phyloP scores from a whole-genome alignment of 2,888 invertebrate species.

The Lysandra bellargus region DNA sequence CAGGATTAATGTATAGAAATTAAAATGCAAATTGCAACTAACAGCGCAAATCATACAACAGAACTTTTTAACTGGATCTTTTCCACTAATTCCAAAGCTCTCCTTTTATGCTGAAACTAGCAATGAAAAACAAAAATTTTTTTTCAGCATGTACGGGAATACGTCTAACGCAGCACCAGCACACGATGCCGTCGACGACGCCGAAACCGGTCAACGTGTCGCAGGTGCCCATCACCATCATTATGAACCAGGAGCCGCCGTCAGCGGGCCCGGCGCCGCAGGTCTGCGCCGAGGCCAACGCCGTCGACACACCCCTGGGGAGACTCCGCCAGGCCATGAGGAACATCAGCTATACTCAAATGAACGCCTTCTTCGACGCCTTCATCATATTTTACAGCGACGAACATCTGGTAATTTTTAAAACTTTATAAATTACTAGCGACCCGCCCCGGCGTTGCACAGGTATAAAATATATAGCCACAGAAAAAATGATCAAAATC shows the following conservation, averaged over 20 bases:
- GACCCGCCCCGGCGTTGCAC: no score
- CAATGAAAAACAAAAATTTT: neutral
- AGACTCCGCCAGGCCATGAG: constrained; percentile 77
- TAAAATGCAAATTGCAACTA: no score
- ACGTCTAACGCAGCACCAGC: constrained; percentile 46
- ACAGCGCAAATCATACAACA: no score
- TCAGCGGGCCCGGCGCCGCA: constrained; percentile 45
- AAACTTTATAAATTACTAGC: neutral
- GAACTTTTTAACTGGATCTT: no score
- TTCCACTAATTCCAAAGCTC: no score
- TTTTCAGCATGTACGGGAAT: constrained; percentile 56
- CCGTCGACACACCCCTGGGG: constrained; percentile 54
- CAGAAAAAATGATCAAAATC: no score
- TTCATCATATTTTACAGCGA: constrained; percentile 89
- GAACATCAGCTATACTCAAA: constrained; percentile 59
- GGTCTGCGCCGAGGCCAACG: constrained; percentile 56
- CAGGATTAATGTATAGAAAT: no score
- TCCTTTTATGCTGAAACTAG: no score
- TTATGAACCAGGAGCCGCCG: constrained; percentile 52
- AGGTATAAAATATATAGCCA: no score
- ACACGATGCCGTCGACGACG: constrained; percentile 44
- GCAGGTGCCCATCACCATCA: constrained; percentile 50
- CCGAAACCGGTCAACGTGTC: constrained; percentile 43
- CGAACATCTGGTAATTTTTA: constrained; percentile 85
- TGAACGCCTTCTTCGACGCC: constrained; percentile 80